phyloP scores from a whole-genome alignment of 2,797 vertebrate genomes.

The Chloroceryle amazona region DNA sequence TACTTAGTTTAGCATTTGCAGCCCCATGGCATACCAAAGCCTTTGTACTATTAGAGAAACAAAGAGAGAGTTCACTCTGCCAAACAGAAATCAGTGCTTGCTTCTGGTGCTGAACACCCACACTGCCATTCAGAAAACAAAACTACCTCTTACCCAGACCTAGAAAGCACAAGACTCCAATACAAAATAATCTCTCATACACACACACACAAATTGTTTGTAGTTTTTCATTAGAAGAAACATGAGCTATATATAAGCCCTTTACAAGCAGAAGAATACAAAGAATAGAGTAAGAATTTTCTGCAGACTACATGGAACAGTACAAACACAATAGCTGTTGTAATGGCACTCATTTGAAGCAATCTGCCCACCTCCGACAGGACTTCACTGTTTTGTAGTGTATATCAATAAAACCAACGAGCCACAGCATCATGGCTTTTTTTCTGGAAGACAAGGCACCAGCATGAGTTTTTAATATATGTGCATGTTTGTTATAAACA shows the following conservation, averaged over 20 bases:
- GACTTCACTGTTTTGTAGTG: neutral
- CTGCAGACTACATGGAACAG: neutral
- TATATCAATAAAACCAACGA: slow-evolving; percentile 1
- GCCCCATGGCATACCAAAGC: neutral
- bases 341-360: neutral
- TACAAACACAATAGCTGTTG: neutral
- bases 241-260: neutral
- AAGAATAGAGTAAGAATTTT: neutral
- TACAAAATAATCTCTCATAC: neutral
- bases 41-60: neutral
- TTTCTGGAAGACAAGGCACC: slow-evolving; percentile 44
- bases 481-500: neutral
- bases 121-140: neutral
- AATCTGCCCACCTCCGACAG: neutral
- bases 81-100: neutral
- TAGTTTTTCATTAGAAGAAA: neutral
- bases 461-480: slow-evolving; percentile 11
- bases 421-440: neutral
- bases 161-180: neutral
- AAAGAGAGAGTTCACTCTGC: neutral
- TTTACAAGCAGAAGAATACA: neutral
- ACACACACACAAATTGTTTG: neutral
- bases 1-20: slow-evolving; percentile 17
- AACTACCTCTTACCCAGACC: neutral
- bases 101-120: neutral